A percentile compares a stretch with the other conserved stretches of the same genome.
phyloP scores from a whole-genome alignment of 1,140 invertebrate genomes.

The Tetramorium parvispinum region DNA sequence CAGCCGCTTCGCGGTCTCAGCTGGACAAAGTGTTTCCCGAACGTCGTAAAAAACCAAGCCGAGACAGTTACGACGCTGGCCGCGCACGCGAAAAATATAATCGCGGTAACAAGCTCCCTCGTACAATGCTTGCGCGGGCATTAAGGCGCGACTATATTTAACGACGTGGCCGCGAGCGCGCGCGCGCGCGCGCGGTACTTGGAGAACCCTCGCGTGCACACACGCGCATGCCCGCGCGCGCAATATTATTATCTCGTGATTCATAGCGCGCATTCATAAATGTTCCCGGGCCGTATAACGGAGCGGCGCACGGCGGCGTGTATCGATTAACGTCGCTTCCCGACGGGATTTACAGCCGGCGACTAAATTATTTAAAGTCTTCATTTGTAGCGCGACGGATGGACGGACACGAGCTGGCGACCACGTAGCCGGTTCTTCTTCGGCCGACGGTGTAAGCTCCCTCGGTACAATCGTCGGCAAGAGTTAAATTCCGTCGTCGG shows the following conservation, averaged over 20 bases:
- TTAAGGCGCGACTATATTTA: constrained; percentile 63
- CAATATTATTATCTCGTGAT: constrained; percentile 82
- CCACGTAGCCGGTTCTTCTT: constrained; percentile 75
- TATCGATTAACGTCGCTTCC: constrained; percentile 83
- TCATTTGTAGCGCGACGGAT: constrained; percentile 79
- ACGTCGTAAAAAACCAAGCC: constrained; percentile 49
- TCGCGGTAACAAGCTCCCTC: constrained; percentile 52
- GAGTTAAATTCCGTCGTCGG: constrained; percentile 46
- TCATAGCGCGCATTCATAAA: constrained; percentile 83
- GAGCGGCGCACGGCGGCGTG: constrained; percentile 74
- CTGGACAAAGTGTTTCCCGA: constrained; percentile 45
- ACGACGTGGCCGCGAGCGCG: constrained; percentile 21
- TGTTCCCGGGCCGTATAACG: constrained; percentile 75
- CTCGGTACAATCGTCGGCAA: constrained; percentile 61
- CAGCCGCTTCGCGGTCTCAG: constrained; percentile 5
- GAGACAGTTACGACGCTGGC: constrained; percentile 42
- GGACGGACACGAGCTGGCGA: constrained; percentile 72
- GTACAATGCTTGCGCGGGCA: constrained; percentile 50
- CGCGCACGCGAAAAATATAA: constrained; percentile 56
- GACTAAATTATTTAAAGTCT: constrained; percentile 84
- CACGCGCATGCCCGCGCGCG: constrained; percentile 52
- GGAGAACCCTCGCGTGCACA: not conserved
- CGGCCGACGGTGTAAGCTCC: constrained; percentile 61
- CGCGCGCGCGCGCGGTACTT: not conserved
- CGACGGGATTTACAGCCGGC: constrained; percentile 79